phyloP scores from a whole-genome alignment of 2,797 vertebrate genomes.

The Rhabdomys pumilio region DNA sequence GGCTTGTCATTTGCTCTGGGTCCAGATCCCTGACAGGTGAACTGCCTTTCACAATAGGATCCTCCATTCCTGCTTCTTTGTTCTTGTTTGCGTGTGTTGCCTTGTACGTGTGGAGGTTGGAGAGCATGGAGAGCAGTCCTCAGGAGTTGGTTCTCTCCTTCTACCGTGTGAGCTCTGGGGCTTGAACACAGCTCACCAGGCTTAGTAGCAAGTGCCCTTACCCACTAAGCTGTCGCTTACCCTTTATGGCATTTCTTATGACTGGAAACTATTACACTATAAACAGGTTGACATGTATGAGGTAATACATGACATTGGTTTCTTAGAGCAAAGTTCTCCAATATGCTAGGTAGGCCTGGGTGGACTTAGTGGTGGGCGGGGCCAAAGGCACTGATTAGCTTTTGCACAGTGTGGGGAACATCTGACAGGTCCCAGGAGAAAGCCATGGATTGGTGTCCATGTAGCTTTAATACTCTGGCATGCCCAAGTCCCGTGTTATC shows the following conservation, averaged over 20 bases:
- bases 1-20: not conserved
- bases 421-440: not conserved
- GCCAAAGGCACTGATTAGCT: not conserved
- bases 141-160: not conserved
- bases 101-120: not conserved
- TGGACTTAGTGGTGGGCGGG: not conserved
- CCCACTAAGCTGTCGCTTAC: not conserved
- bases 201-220: not conserved
- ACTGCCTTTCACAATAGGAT: no score
- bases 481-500: no score
- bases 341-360: not conserved
- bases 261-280: not conserved
- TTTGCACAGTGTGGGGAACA: not conserved
- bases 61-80: not conserved
- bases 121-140: not conserved
- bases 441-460: not conserved
- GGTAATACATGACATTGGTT: not conserved
- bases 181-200: not conserved
- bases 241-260: not conserved
- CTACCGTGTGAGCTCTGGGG: not conserved
- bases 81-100: not conserved
- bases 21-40: not conserved
- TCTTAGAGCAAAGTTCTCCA: not conserved
- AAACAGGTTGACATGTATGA: not conserved
- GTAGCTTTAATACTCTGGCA: no score